Base-by-base conservation (phyloP, 2,797 vertebrate genomes). In the Pseudomugil gertrudae region DNA sequence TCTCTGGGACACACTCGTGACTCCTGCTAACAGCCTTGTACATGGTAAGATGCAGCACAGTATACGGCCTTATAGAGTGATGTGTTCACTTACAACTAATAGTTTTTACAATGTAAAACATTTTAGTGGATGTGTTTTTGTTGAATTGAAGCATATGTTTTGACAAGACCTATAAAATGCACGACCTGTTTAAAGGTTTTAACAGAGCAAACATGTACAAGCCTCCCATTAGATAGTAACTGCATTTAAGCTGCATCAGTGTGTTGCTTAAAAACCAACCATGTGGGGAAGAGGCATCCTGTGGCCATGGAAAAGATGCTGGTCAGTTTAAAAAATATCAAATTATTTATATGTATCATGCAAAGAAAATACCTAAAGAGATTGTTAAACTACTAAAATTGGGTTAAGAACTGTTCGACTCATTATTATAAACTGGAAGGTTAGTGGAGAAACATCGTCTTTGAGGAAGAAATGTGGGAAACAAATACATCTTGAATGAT, bases 1-100 rank as follows among this genome's bases (percentile, higher is more conserved):
- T 90, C 83, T 99, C 63, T 99, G 98, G 98, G 98, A 99, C 90
- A 99, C 98, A 19, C 92, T 99, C 84, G 95, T 99, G 78, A 92
- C 95, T 68, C 95, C 96, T 35, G 66, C 92, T 24, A 96, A 95
- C 92, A 96, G 95, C 84, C 93, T 98, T 40, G 93, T 98, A 5
- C 96, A 99, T 35, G 95, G 98, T 99, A 91, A 95, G 96, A 79
- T 26, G 2, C 43, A 45, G 19, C 7, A 21, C 43, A 45, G 11
- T 29, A 52, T 14, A 30, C 21, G 10, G 9, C 3, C 3, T 14
- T 50, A 38, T 24, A 47, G 3, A 36, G 6, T 3, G 27, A 21
- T 59, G 56, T 53, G 21, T 38, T 23, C 19, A 21, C 36, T 55
- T 43, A 26, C 24, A 7, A 2, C 35, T 38, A 11, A 5, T 23